A percentile compares a stretch with the other conserved stretches of the same genome.
Conservation (phyloP, 2,113 vertebrate species). For the Gymnogyps californianus region DNA sequence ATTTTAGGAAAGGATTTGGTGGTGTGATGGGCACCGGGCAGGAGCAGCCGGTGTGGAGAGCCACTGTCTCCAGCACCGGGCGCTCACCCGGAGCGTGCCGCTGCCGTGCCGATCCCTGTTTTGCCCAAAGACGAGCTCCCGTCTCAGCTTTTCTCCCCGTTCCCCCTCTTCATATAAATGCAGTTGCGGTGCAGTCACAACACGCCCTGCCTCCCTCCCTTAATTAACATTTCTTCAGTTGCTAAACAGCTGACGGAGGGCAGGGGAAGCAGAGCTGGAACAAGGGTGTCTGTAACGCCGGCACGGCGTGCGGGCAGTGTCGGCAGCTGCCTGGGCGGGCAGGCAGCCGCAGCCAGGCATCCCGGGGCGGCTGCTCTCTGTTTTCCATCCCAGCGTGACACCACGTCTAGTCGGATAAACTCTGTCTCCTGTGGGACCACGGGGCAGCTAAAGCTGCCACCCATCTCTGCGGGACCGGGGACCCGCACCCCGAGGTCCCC, state of each 20-base stretch:
- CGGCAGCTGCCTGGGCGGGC: neutral
- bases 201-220: neutral
- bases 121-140: neutral
- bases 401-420: fast-evolving
- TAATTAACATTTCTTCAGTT: neutral
- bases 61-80: neutral
- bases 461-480: neutral
- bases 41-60: neutral
- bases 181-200: neutral
- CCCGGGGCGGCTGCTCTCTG: neutral
- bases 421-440: neutral
- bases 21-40: neutral
- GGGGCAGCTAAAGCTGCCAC: neutral
- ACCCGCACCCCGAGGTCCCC: too few species aligned
- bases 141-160: neutral
- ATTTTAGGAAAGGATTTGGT: neutral
- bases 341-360: neutral
- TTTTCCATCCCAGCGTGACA: neutral
- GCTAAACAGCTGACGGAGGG: neutral
- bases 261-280: neutral
- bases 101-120: neutral
- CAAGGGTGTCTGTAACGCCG: neutral
- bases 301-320: neutral
- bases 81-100: neutral
- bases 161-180: neutral